Evolutionary conservation across 2,113 vertebrate genomes (phyloP), one percentile per base, ranked within the genome.

Genomic region (Etheostoma spectabile): DNA sequence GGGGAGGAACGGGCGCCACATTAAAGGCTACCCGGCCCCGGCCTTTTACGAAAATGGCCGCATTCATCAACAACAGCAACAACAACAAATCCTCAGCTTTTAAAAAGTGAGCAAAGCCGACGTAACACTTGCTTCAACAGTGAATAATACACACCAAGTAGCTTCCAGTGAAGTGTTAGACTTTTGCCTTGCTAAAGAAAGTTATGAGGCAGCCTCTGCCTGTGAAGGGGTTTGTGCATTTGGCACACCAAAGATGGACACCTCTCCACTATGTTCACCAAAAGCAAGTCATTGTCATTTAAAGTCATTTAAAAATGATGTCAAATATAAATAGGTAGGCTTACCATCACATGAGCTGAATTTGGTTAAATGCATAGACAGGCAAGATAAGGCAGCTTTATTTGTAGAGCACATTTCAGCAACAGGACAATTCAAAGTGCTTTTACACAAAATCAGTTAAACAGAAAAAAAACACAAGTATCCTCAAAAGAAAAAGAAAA

Each of bases 1-100:
- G 21, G 74, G 73, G 71, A 69, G 83, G 71, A 66, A 42, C 38
- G 55, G 38, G 27, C 45, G 10, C 24, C 49, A 38, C 53, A 21
- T 27, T 16, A 24, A 49, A 69, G 71, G 64, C 21, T 18, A 5
- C 69, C 19, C 64, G 30, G 30, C 30, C 38, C 30, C 38, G 38
- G 38, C 38, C 38, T 16, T 18, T 21, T 67, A 46, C 51, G 8
- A 81, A 82, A 73, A 73, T 60, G 57, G 38, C 18, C 6, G 16
- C 15, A 5, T 74, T 53, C 52, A 70, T n/a, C 4, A 46, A 42
- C 18, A 49, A 46, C 5, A 49, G 30, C 10, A 49, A 24, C 3
- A 75, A 46, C 48, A 51, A 4, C 0, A 15, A 22, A 6, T 19
- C 16, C 3, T 48, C 8, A 12, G 35, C 8, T 46, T 11, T 49